Conservation (phyloP, 2,797 vertebrate species). For the Apogon talboti region DNA sequence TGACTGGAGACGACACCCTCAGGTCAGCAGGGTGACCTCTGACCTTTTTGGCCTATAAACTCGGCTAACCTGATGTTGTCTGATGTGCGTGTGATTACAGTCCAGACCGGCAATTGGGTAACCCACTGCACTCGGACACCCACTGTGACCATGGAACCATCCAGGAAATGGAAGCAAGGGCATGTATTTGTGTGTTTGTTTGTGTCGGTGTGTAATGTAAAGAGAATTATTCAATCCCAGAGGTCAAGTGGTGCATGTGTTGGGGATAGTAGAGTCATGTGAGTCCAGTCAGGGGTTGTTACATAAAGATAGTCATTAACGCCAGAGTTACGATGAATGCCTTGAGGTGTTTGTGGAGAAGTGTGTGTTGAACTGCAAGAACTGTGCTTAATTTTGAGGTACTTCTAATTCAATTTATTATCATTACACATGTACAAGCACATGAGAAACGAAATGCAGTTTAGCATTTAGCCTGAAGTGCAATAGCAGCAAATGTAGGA, state of each 20-base stretch:
- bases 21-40: constrained; percentile 12
- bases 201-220: constrained; percentile 1
- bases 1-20: not conserved
- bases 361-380: too few relatives aligned
- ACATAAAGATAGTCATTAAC: too few relatives aligned
- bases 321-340: too few relatives aligned
- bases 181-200: constrained; percentile 4
- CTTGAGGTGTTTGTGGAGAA: too few relatives aligned
- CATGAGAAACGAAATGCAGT: too few relatives aligned
- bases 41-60: not conserved
- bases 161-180: constrained; percentile 10
- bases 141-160: constrained; percentile 2
- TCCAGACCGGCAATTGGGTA: not conserved
- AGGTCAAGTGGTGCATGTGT: not conserved
- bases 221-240: constrained; percentile 13
- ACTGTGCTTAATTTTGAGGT: too few relatives aligned
- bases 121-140: not conserved
- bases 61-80: not conserved
- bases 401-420: too few relatives aligned
- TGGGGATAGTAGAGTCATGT: constrained; percentile 7
- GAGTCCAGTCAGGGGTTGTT: too few relatives aligned
- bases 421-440: too few relatives aligned
- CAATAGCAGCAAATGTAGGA: too few relatives aligned
- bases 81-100: constrained; percentile 6
- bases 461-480: too few relatives aligned